Conservation (phyloP, 1,140 invertebrate genomes). For the Acyrthosiphon pisum region DNA sequence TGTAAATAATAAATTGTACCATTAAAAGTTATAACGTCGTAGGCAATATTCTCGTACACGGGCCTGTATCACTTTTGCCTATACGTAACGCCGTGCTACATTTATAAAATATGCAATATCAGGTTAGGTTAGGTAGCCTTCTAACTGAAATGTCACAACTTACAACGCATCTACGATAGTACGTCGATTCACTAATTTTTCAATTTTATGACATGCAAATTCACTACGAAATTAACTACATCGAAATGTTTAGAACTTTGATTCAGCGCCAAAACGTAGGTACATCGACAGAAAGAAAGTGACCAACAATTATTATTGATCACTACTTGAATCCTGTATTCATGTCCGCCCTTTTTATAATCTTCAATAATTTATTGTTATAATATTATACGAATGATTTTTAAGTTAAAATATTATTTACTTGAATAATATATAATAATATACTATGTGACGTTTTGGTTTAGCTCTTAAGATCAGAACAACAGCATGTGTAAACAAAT, state of each 20-base stretch:
- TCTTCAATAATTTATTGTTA: background rate
- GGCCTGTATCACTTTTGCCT: background rate
- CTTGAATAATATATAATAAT: background rate
- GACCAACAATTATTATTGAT: no score
- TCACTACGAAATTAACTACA: no score
- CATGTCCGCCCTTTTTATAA: no score
- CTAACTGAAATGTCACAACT: no score
- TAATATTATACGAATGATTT: background rate
- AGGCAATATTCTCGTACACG: background rate
- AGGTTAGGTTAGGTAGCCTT: no score
- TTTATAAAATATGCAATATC: background rate
- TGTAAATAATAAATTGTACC: background rate
- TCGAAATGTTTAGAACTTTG: no score
- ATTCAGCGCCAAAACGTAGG: no score
- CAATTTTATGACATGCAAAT: no score
- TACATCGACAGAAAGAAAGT: no score
- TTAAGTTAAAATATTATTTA: background rate
- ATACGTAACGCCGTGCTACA: background rate
- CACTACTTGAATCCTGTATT: no score
- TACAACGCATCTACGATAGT: no score
- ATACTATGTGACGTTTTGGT: background rate
- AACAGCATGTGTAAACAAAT: background rate
- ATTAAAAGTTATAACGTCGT: background rate
- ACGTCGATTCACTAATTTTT: no score
- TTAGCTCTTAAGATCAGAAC: background rate